phyloP scores from a whole-genome alignment of 2,113 vertebrate genomes.

The Murina feae region DNA sequence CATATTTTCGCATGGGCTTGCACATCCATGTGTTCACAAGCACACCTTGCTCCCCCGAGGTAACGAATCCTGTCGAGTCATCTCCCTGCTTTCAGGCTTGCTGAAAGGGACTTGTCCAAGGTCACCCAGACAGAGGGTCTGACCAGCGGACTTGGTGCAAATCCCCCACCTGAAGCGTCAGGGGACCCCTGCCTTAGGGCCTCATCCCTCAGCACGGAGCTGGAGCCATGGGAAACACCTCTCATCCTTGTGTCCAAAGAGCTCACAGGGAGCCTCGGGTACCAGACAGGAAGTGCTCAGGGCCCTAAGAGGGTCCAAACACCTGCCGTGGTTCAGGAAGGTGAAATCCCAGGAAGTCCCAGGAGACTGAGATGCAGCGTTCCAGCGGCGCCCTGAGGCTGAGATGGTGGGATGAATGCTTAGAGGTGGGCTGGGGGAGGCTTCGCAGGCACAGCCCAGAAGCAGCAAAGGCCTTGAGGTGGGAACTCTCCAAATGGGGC shows the following conservation, averaged over 20 bases:
- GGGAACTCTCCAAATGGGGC: neutral
- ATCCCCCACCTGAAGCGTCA: neutral
- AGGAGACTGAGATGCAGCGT: neutral
- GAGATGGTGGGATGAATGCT: neutral
- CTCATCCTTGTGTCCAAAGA: neutral
- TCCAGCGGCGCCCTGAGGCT: neutral
- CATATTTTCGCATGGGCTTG: neutral
- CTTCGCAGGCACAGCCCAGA: neutral
- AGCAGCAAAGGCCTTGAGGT: neutral
- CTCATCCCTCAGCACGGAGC: neutral
- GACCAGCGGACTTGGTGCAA: neutral
- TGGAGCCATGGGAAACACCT: neutral
- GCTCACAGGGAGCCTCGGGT: neutral
- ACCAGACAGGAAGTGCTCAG: neutral
- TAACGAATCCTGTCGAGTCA: neutral
- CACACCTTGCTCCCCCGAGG: neutral
- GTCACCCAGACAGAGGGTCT: neutral
- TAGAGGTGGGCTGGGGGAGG: neutral
- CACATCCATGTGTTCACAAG: neutral
- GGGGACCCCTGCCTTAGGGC: neutral
- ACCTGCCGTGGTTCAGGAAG: neutral
- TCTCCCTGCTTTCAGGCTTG: neutral
- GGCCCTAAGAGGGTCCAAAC: neutral
- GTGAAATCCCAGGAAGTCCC: neutral
- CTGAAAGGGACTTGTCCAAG: neutral